A percentile compares a stretch with the other conserved stretches of the same genome.
Evolutionary conservation across 2,888 invertebrate species (phyloP).

Genomic region (Cantharis rufa): DNA sequence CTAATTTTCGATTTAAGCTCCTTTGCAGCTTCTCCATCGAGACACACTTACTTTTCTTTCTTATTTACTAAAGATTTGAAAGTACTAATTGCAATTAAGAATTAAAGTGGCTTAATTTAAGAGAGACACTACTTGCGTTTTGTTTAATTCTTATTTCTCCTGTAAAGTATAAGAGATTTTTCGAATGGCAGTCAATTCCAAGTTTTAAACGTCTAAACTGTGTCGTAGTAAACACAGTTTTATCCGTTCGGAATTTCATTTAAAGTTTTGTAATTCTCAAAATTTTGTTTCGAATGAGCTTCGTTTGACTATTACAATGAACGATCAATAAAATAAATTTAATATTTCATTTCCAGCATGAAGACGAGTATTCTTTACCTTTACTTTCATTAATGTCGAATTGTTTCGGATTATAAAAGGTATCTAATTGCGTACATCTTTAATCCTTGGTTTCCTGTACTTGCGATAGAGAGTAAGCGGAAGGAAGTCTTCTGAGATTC

Average conservation of each 20-base stretch:
- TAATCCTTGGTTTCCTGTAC: constrained; percentile 34
- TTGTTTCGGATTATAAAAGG: neutral
- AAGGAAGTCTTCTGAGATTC: constrained; percentile 32
- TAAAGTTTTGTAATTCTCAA: neutral
- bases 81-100: neutral
- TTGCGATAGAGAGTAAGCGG: constrained; percentile 30
- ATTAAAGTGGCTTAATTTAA: neutral
- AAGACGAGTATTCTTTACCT: neutral
- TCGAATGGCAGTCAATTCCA: neutral
- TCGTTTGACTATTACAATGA: neutral
- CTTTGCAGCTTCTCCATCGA: neutral
- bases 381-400: neutral
- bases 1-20: neutral
- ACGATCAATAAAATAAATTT: neutral
- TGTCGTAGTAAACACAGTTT: neutral
- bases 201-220: neutral
- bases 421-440: constrained; percentile 22
- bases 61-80: neutral
- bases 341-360: neutral
- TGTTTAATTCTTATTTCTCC: neutral
- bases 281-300: neutral
- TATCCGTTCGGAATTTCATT: neutral
- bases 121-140: neutral
- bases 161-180: neutral
- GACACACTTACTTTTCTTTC: neutral